phyloP scores from a whole-genome alignment of 2,797 vertebrate genomes.

The Artibeus jamaicensis region DNA sequence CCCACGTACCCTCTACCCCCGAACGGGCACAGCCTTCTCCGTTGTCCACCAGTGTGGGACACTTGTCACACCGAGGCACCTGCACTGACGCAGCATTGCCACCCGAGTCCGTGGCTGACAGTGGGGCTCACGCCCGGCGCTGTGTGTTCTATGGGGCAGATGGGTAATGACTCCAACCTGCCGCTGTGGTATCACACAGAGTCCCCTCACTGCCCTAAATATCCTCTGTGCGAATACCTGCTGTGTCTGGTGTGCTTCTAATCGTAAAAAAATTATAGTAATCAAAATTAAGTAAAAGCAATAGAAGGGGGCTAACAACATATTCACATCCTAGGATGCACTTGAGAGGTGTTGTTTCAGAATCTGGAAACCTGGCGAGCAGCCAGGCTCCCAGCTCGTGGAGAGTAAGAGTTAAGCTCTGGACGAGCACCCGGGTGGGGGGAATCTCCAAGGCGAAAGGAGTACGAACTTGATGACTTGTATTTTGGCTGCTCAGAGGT shows the following conservation, averaged over 20 bases:
- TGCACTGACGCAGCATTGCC: neutral
- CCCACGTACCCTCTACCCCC: neutral
- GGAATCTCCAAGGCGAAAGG: fast-evolving
- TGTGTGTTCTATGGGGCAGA: neutral
- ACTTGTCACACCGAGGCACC: neutral
- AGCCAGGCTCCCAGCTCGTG: fast-evolving
- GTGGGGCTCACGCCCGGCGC: neutral
- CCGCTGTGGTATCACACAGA: too few species aligned
- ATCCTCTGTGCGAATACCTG: neutral
- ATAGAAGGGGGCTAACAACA: neutral
- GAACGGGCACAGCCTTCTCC: neutral
- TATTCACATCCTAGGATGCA: neutral
- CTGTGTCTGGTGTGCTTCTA: neutral
- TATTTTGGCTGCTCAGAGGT: neutral
- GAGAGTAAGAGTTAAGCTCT: neutral
- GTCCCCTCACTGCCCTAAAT: neutral
- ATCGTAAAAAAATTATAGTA: neutral
- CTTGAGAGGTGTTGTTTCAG: neutral
- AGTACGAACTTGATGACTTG: neutral
- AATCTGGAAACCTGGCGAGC: neutral
- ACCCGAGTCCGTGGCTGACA: neutral
- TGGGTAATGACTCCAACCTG: neutral
- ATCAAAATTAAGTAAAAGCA: neutral
- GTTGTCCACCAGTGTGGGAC: too few species aligned
- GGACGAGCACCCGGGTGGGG: neutral